These are phyloP conservation scores for Campylorhamphus procurvoides DNA, from an alignment of 2,113 vertebrate genomes.

Conservation along the genomic window DNA sequence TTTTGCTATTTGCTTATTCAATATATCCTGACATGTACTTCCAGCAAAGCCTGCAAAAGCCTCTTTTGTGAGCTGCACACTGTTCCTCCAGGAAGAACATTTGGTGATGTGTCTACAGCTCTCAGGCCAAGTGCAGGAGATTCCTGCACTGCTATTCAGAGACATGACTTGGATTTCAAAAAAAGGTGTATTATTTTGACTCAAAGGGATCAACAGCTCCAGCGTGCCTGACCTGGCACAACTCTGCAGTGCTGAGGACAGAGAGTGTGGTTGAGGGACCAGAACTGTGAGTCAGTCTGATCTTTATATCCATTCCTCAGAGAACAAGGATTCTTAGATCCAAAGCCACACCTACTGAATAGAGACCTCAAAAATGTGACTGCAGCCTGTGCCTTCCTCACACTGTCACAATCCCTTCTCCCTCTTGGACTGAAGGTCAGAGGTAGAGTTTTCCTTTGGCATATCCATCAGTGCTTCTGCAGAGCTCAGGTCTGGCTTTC, in stretches of 20 bases:
- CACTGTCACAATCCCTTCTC: neutral
- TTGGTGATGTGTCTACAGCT: neutral
- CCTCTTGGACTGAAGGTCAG: neutral
- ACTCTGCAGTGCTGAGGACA: neutral
- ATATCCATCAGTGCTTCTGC: neutral
- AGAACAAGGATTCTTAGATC: neutral
- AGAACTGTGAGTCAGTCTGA: neutral
- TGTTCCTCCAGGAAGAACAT: neutral
- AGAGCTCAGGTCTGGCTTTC: neutral
- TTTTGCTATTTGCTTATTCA: slow-evolving; percentile 39
- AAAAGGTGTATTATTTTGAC: neutral
- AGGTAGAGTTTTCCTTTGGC: neutral
- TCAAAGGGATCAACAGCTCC: neutral
- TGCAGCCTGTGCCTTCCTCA: neutral
- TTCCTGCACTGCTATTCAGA: neutral
- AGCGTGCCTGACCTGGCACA: neutral
- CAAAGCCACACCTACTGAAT: neutral
- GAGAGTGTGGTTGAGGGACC: neutral
- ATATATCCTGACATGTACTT: neutral
- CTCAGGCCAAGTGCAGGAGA: neutral
- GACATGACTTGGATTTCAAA: neutral
- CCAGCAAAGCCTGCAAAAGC: neutral
- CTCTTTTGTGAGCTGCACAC: neutral
- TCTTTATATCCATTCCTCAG: neutral
- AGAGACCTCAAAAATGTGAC: neutral